Evolutionary conservation across 2,888 invertebrate genomes (phyloP).

Genomic region (Leucozona laternaria): DNA sequence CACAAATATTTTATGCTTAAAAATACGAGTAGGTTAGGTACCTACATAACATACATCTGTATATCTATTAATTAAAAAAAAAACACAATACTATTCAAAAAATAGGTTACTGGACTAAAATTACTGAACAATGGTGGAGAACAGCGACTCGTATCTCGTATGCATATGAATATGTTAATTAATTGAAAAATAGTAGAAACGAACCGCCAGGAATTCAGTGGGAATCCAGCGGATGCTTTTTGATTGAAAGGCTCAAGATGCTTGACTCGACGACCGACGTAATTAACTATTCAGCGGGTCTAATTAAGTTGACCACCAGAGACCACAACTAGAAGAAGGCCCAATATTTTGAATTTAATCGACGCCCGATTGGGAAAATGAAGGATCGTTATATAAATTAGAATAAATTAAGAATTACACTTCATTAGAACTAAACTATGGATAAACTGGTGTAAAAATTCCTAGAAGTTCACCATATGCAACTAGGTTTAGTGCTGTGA

Average conservation of each 20-base stretch:
- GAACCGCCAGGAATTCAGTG: constrained; percentile 14
- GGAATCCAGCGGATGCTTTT: not conserved
- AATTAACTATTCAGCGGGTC: constrained; percentile 25
- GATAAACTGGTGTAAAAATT: constrained; percentile 19
- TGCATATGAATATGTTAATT: constrained; percentile 51
- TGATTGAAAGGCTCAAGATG: not conserved
- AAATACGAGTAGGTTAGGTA: not conserved
- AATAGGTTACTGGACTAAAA: constrained; percentile 71
- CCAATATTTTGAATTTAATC: constrained; percentile 62
- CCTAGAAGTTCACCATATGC: constrained; percentile 33
- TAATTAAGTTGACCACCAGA: constrained; percentile 43
- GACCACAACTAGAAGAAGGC: constrained; percentile 10
- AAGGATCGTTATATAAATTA: constrained; percentile 66
- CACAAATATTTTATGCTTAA: not conserved
- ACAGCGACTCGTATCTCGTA: not conserved
- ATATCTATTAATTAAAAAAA: not conserved
- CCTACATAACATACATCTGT: not conserved
- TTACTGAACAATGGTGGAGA: constrained; percentile 16
- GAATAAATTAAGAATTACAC: constrained; percentile 67
- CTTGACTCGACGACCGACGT: not conserved
- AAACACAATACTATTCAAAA: not conserved
- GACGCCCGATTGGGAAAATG: constrained; percentile 48
- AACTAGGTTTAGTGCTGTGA: not conserved
- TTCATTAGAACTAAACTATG: constrained; percentile 53
- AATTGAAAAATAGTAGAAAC: constrained; percentile 36